A percentile compares a stretch with the other conserved stretches of the same genome.
Evolutionary conservation across 2,113 vertebrate species (phyloP).

Genomic region (Lepus europaeus): DNA sequence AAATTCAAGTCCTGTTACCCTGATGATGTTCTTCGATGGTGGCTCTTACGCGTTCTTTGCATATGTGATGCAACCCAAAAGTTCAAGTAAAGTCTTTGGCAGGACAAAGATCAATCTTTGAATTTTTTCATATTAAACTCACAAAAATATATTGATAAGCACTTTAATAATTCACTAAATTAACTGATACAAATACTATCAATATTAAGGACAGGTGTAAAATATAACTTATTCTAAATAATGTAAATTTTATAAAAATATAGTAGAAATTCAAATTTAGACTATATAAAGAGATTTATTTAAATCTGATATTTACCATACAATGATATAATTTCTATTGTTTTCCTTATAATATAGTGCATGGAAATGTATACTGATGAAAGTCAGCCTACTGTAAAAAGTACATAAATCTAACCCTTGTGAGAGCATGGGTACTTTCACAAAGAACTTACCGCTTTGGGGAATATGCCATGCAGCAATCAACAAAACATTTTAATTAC

Average conservation of each 20-base stretch:
- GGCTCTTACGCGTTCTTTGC: neutral
- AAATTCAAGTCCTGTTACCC: too few species aligned
- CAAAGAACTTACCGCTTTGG: neutral
- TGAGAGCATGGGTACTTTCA: neutral
- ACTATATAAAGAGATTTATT: slow-evolving; percentile 7
- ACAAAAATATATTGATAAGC: neutral
- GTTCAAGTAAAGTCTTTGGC: neutral
- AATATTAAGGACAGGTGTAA: slow-evolving; percentile 13
- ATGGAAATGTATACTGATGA: neutral
- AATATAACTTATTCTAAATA: slow-evolving; percentile 28
- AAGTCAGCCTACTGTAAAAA: neutral
- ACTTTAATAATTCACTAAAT: slow-evolving; percentile 6
- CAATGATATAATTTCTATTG: neutral
- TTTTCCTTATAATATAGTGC: neutral
- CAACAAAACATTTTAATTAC: slow-evolving; percentile 17
- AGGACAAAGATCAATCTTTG: slow-evolving; percentile 32
- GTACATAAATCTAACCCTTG: neutral
- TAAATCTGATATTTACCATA: neutral
- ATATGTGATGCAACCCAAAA: neutral
- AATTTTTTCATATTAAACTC: slow-evolving; percentile 38
- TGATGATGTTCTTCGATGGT: too few species aligned
- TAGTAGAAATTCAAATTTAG: slow-evolving; percentile 28
- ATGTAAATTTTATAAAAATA: slow-evolving; percentile 29
- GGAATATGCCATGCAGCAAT: neutral
- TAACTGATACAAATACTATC: slow-evolving; percentile 34